phyloP scores from a whole-genome alignment of 2,113 vertebrate genomes.

The Chionomys nivalis region DNA sequence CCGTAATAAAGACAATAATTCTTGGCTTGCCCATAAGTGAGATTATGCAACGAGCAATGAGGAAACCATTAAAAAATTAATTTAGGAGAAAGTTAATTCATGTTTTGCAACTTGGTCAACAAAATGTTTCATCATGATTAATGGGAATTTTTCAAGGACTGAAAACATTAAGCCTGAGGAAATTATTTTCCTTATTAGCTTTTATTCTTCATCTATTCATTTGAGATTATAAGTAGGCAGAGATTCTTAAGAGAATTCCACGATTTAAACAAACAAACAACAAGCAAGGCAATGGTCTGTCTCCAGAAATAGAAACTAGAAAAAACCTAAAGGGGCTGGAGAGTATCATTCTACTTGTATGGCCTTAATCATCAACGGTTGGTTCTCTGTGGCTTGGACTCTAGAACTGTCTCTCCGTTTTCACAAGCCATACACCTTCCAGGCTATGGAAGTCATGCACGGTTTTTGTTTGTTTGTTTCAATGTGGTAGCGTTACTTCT shows the following conservation, averaged over 20 bases:
- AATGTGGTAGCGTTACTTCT: not conserved
- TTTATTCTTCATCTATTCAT: conserved; percentile 56
- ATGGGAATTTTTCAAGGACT: conserved; percentile 56
- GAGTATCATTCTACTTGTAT: conserved; percentile 23
- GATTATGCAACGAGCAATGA: conserved; percentile 72
- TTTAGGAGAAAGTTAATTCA: conserved; percentile 74
- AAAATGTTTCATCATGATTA: conserved; percentile 73
- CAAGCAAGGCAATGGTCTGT: not conserved
- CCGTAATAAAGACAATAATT: conserved; percentile 69
- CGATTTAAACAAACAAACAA: not conserved
- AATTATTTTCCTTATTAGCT: conserved; percentile 40
- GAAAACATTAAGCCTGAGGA: conserved; percentile 28
- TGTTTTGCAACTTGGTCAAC: conserved; percentile 71
- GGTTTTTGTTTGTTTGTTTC: not conserved
- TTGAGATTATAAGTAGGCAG: conserved; percentile 51
- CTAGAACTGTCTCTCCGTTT: not conserved
- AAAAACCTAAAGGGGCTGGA: not conserved
- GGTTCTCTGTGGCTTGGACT: not conserved
- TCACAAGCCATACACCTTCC: not conserved
- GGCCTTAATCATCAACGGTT: not conserved
- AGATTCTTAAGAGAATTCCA: conserved; percentile 38
- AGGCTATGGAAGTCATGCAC: not conserved
- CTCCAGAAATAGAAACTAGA: conserved; percentile 41
- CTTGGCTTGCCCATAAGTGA: conserved; percentile 52
- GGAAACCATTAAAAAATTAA: conserved; percentile 76